Conservation (phyloP, 2,113 vertebrate genomes). For the Salvator merianae region DNA sequence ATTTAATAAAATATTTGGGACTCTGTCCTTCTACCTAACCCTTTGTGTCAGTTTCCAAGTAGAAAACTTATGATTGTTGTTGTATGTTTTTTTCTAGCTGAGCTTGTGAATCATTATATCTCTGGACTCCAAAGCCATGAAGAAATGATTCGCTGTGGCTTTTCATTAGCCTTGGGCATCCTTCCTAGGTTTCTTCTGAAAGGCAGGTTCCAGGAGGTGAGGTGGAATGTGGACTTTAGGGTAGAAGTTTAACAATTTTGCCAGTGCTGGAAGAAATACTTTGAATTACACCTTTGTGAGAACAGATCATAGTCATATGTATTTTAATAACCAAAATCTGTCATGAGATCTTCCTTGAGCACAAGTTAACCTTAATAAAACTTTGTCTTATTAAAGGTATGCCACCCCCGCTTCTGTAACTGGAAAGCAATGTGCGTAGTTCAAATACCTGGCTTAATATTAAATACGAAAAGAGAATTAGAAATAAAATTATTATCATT, state of each 20-base stretch:
- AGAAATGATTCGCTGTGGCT: constrained; percentile 87
- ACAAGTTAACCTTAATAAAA: background rate
- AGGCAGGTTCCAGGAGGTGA: constrained; percentile 86
- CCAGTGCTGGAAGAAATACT: background rate
- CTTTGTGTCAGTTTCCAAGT: background rate
- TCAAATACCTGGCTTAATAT: background rate
- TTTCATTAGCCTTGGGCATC: constrained; percentile 87
- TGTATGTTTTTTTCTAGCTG: constrained; percentile 75
- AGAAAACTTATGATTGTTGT: background rate
- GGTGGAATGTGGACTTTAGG: background rate
- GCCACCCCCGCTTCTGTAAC: background rate
- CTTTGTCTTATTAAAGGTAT: background rate
- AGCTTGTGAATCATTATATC: constrained; percentile 81
- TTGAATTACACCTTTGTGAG: constrained; percentile 41
- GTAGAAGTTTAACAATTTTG: background rate
- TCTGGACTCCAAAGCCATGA: constrained; percentile 80
- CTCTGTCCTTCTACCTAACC: background rate
- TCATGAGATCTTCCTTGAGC: constrained; percentile 21
- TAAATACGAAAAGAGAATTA: no score
- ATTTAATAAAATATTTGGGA: background rate
- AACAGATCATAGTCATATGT: constrained; percentile 23
- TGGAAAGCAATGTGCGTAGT: background rate
- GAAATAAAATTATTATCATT: background rate
- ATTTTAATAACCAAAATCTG: constrained; percentile 35
- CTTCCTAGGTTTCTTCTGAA: constrained; percentile 86